Conservation (phyloP, 2,113 vertebrate genomes). For the Odobenus rosmarus region DNA sequence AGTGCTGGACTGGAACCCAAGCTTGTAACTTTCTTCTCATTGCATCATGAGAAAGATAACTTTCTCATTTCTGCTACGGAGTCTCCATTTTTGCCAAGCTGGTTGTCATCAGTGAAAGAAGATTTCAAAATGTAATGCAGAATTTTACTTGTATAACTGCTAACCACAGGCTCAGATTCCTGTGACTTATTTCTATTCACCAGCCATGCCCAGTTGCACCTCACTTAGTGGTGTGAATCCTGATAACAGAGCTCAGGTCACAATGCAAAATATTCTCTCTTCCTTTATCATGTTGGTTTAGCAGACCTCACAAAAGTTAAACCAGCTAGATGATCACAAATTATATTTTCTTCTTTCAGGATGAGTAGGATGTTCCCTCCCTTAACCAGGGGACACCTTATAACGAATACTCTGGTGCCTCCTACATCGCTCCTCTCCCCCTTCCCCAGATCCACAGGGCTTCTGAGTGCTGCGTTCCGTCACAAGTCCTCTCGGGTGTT, state of each 20-base stretch:
- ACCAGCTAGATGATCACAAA: background rate
- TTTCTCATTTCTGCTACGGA: background rate
- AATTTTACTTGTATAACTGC: background rate
- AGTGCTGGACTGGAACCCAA: background rate
- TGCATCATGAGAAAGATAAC: background rate
- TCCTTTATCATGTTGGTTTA: background rate
- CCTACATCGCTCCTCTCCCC: background rate
- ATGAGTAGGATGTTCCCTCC: background rate
- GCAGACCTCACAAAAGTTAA: background rate
- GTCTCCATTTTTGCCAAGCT: background rate
- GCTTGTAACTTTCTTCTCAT: background rate
- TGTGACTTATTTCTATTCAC: background rate
- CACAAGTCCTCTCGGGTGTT: background rate
- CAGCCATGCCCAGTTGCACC: background rate
- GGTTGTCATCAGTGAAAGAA: background rate
- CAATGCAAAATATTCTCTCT: background rate
- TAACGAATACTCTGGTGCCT: background rate
- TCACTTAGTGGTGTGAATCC: background rate
- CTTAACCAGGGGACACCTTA: background rate
- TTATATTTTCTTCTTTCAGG: background rate
- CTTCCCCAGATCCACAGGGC: accelerated
- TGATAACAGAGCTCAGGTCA: background rate
- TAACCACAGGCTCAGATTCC: background rate
- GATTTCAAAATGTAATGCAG: constrained; percentile 37
- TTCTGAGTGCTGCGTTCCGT: background rate